Conservation (phyloP, 2,888 invertebrate genomes). For the Chromoteleia sp. region DNA sequence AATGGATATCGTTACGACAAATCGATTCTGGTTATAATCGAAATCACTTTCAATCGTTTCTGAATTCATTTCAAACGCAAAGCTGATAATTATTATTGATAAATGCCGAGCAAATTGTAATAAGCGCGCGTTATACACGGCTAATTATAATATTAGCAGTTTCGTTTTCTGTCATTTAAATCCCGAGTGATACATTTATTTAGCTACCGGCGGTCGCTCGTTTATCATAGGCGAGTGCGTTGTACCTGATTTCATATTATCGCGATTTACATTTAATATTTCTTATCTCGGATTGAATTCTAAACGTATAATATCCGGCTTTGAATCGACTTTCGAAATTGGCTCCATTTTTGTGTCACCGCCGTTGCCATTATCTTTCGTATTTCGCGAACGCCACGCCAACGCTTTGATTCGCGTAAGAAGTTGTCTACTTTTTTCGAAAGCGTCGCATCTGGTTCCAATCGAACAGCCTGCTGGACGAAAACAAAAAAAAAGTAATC, state of each 20-base stretch:
- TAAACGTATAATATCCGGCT: constrained; percentile 54
- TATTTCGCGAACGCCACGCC: constrained; percentile 2
- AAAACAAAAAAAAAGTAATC: too few species aligned
- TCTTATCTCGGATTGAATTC: constrained; percentile 62
- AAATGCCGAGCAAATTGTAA: constrained; percentile 44
- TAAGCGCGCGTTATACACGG: constrained; percentile 12
- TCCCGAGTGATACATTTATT: constrained; percentile 46
- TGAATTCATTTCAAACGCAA: constrained; percentile 4
- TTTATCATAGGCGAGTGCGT: constrained; percentile 47
- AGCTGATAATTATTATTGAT: constrained; percentile 33
- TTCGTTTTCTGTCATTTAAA: constrained; percentile 46
- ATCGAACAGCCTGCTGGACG: too few species aligned
- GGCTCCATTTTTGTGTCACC: constrained; percentile 18
- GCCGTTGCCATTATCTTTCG: constrained; percentile 9
- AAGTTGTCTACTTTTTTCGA: neutral
- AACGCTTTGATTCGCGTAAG: neutral
- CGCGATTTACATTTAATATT: constrained; percentile 64
- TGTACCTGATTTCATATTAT: constrained; percentile 52
- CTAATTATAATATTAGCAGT: constrained; percentile 63
- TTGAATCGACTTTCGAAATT: constrained; percentile 62
- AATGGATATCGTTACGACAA: constrained; percentile 26
- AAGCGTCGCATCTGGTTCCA: too few species aligned
- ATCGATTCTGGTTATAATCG: constrained; percentile 1
- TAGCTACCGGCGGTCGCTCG: constrained; percentile 43
- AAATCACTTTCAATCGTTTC: constrained; percentile 13